A percentile compares a stretch with the other conserved stretches of the same genome.
phyloP scores from a whole-genome alignment of 2,888 invertebrate genomes.

The Catocala nupta region DNA sequence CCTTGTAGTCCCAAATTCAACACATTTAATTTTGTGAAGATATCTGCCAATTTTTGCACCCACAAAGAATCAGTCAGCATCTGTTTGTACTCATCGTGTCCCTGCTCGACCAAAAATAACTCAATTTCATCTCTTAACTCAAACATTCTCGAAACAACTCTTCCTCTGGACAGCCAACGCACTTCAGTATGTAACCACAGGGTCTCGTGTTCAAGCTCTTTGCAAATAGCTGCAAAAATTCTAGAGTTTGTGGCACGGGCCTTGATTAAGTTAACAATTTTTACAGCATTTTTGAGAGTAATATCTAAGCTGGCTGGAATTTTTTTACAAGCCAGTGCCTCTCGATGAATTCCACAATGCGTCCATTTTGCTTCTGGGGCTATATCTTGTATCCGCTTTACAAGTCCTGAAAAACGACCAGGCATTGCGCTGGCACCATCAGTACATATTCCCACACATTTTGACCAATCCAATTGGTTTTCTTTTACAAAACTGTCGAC shows the following conservation, averaged over 20 bases:
- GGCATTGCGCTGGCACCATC: too few relatives aligned
- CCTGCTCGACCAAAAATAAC: slow-evolving; percentile 5
- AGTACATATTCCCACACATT: too few relatives aligned
- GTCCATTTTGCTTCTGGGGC: too few relatives aligned
- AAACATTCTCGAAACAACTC: slow-evolving; percentile 23
- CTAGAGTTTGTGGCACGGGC: slow-evolving; percentile 18
- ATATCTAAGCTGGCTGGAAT: slow-evolving; percentile 9
- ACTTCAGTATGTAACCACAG: slow-evolving; percentile 32
- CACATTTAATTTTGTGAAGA: slow-evolving; percentile 30
- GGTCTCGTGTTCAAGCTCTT: slow-evolving; percentile 20
- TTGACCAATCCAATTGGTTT: too few relatives aligned
- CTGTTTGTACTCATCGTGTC: background rate
- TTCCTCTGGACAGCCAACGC: slow-evolving; percentile 33
- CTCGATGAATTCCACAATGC: slow-evolving; percentile 29
- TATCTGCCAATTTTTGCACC: slow-evolving; percentile 19
- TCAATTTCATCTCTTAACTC: slow-evolving; percentile 23
- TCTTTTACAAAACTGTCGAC: too few relatives aligned
- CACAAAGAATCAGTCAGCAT: slow-evolving; percentile 17
- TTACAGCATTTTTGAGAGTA: slow-evolving; percentile 8
- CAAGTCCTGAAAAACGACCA: too few relatives aligned
- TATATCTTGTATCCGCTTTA: too few relatives aligned
- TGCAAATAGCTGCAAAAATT: slow-evolving; percentile 20
- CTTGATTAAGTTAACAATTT: slow-evolving; percentile 24
- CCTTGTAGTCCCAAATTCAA: slow-evolving; percentile 43
- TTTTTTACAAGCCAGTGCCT: slow-evolving; percentile 23